Base-by-base conservation (phyloP, 2,888 invertebrate genomes). In the Brachyptera risi region DNA sequence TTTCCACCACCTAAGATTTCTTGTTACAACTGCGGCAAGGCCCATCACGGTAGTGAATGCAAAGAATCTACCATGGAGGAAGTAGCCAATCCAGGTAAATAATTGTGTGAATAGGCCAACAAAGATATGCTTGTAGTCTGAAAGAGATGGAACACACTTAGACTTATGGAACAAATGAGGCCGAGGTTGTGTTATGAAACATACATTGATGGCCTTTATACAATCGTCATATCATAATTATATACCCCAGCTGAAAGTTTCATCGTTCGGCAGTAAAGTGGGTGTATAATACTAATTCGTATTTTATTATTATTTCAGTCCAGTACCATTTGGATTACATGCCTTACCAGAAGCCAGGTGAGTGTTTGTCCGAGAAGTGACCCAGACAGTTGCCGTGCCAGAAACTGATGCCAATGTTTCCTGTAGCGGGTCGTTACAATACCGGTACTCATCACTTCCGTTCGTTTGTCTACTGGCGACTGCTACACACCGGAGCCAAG, bases 51-150 rank as follows among this genome's bases (percentile, higher is more conserved):
- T 23, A 81, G 84, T 69, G 95, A 95, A 68, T 96, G 96, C 75
- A 88, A 88, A 72, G 92, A 92, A 73, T 88, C 88, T 66, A 92
- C 92, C 60, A 92, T 96, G 85, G 95, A 96, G 75, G 92, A 93
- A 76, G 89, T 93, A 77, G 91, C 92, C 56, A 76, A 73, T 68
- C 73, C 70, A 70, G 72, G 73, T 73, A 65, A 67, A 56, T 21
- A 15, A n/a, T n/a, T n/a, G n/a, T n/a, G n/a, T n/a, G n/a, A n/a
- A n/a, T n/a, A n/a, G n/a, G n/a, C n/a, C n/a, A n/a, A n/a, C n/a
- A n/a, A n/a, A n/a, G n/a, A n/a, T n/a, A n/a, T n/a, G n/a, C n/a
- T n/a, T n/a, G n/a, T n/a, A n/a, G n/a, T n/a, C n/a, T n/a, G n/a
- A n/a, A n/a, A n/a, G n/a, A n/a, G n/a, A n/a, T n/a, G n/a, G n/a